Percentiles rank a stretch among this genome's conserved stretches.
These are phyloP conservation scores for Diplolepis rosae DNA, from an alignment of 2,888 invertebrate genomes.

Conservation along the genomic window DNA sequence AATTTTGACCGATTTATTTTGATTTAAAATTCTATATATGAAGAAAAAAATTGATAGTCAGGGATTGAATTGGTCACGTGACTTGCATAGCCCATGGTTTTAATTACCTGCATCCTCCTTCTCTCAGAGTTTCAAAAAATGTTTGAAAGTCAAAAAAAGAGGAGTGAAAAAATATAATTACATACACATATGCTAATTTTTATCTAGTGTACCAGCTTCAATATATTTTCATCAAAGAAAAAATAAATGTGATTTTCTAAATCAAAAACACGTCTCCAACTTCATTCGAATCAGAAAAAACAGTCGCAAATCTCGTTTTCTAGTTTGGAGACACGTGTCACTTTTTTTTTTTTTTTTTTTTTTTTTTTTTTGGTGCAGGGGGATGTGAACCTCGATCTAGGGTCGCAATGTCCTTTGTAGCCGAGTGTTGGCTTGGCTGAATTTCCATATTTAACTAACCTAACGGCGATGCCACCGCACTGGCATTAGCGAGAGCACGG, in stretches of 20 bases:
- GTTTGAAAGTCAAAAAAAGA: no score
- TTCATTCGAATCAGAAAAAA: not conserved
- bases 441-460: conserved; percentile 70
- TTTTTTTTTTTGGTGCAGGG: not conserved
- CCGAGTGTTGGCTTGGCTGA: conserved; percentile 30
- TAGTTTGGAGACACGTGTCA: not conserved
- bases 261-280: not conserved
- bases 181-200: no score
- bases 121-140: no score
- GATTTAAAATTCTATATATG: no score
- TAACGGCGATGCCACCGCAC: conserved; percentile 51
- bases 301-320: not conserved
- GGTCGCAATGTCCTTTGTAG: conserved; percentile 18
- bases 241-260: not conserved
- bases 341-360: not conserved
- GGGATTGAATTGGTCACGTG: no score
- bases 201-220: not conserved
- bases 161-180: no score
- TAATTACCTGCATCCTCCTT: no score
- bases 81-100: no score
- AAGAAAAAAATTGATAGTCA: no score
- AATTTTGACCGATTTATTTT: no score
- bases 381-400: not conserved
- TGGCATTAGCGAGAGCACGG: conserved; percentile 62
- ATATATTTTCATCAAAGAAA: not conserved